A percentile compares a stretch with the other conserved stretches of the same genome.
Evolutionary conservation across 2,888 invertebrate species (phyloP).

Genomic region (Hyposoter didymator): DNA sequence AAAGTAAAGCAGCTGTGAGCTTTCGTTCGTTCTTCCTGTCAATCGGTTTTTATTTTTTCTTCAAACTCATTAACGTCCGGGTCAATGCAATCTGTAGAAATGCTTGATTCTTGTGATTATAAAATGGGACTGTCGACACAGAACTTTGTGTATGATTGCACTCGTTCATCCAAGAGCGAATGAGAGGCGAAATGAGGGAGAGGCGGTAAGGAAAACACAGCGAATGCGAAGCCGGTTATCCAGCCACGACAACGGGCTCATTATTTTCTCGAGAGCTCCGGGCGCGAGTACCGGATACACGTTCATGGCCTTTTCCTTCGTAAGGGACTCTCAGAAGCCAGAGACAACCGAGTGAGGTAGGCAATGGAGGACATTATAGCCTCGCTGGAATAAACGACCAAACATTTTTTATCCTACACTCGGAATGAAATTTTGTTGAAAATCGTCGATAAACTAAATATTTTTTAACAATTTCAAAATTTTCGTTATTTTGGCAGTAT

Average conservation of each 20-base stretch:
- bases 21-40: not conserved
- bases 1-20: not conserved
- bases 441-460: no score
- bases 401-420: constrained; percentile 29
- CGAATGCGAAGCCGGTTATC: constrained; percentile 17
- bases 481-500: no score
- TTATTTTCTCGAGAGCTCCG: constrained; percentile 44
- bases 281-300: not conserved
- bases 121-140: not conserved
- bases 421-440: no score
- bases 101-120: not conserved
- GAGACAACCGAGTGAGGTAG: constrained; percentile 24
- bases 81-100: not conserved
- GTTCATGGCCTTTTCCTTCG: constrained; percentile 6
- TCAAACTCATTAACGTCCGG: not conserved
- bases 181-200: constrained; percentile 23
- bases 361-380: constrained; percentile 43
- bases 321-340: constrained; percentile 17
- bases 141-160: not conserved
- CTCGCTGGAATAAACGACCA: constrained; percentile 41
- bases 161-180: constrained; percentile 12
- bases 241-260: constrained; percentile 41
- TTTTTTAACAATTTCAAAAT: no score
- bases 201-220: constrained; percentile 15
- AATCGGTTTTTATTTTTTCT: not conserved